Conservation (phyloP, 2,113 vertebrate species). For the Epinephelus fuscoguttatus region DNA sequence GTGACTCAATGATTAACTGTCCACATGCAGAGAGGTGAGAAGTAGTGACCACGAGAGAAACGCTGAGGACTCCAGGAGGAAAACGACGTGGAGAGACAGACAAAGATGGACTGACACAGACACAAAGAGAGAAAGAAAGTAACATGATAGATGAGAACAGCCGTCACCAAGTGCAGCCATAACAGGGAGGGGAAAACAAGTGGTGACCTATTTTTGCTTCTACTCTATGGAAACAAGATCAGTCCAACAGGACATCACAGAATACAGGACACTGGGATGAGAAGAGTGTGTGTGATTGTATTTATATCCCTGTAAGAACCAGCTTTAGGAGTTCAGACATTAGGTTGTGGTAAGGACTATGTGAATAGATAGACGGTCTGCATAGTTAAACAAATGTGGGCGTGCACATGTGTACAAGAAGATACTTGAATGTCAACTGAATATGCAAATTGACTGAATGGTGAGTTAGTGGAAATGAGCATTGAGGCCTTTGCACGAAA, state of each 20-base stretch:
- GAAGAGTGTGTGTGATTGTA: not conserved
- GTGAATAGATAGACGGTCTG: not conserved
- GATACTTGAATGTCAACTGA: not conserved
- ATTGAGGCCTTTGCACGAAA: not conserved
- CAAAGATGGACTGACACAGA: not conserved
- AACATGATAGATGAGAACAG: constrained; percentile 51
- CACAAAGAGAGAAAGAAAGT: not conserved
- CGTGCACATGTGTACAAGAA: not conserved
- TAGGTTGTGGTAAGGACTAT: not conserved
- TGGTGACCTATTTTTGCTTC: constrained; percentile 68
- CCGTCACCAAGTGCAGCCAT: constrained; percentile 39
- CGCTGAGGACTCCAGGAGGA: not conserved
- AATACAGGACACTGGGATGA: constrained; percentile 14
- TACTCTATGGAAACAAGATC: constrained; percentile 48
- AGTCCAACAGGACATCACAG: constrained; percentile 39
- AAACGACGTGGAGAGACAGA: not conserved
- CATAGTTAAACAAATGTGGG: not conserved
- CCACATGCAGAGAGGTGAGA: constrained; percentile 17
- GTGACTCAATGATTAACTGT: constrained; percentile 29
- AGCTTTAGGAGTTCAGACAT: constrained; percentile 2
- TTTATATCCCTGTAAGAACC: not conserved
- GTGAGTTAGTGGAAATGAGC: not conserved
- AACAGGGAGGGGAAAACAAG: constrained; percentile 61
- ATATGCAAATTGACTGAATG: constrained; percentile 2
- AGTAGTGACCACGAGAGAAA: not conserved